Percentiles rank a stretch among this genome's conserved stretches.
Evolutionary conservation across 2,113 vertebrate genomes (phyloP).

Genomic region (Microcebus murinus): DNA sequence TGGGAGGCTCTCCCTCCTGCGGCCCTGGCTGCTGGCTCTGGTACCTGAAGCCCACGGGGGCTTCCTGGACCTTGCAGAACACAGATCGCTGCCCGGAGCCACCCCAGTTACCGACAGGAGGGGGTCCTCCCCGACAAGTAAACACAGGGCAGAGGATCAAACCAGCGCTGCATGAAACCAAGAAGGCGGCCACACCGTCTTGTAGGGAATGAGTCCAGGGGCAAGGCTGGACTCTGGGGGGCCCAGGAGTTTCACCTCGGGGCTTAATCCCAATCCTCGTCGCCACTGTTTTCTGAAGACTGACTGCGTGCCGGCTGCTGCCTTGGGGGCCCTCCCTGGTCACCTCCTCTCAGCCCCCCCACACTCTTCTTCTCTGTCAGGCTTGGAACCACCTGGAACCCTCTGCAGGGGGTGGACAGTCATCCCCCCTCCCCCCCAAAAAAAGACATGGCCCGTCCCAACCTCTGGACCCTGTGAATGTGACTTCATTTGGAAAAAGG

Average conservation of each 20-base stretch:
- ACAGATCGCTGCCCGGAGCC: neutral
- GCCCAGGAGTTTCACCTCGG: rapidly evolving
- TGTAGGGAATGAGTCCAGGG: rapidly evolving
- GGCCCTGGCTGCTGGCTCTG: neutral
- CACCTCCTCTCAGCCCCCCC: neutral
- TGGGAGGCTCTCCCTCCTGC: neutral
- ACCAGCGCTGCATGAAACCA: neutral
- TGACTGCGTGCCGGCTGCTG: rapidly evolving
- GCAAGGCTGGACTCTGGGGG: rapidly evolving
- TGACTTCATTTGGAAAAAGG: neutral
- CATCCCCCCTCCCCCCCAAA: too few relatives aligned
- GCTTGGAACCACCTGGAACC: neutral
- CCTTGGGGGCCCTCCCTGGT: neutral
- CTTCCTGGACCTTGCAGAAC: neutral
- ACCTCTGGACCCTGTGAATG: neutral
- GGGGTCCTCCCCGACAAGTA: neutral
- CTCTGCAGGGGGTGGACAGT: neutral
- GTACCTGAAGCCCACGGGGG: neutral
- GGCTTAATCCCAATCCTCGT: rapidly evolving
- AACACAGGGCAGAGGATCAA: neutral
- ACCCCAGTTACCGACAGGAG: neutral
- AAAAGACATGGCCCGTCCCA: neutral
- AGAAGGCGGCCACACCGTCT: neutral
- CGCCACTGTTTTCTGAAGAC: neutral
- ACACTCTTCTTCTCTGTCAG: neutral